Evolutionary conservation across 1,140 invertebrate species (phyloP).

Genomic region (Papilio dardanus): DNA sequence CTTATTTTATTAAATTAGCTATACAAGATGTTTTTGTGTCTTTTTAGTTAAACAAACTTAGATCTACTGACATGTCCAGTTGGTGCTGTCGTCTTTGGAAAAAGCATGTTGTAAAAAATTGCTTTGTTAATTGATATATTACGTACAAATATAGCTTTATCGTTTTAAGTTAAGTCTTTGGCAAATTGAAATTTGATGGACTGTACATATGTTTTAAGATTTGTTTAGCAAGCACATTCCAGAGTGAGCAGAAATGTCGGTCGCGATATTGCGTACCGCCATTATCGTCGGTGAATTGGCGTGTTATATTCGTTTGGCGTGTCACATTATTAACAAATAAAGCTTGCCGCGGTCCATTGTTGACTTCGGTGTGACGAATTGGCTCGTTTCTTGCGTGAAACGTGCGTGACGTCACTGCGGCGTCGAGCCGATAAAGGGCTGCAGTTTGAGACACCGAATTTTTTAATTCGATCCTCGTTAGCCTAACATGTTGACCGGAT

Average conservation of each 20-base stretch:
- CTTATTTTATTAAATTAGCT: no score
- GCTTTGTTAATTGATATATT: no score
- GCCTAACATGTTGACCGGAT: conserved; percentile 49
- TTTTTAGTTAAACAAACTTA: no score
- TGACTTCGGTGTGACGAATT: conserved; percentile 59
- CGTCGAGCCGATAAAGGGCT: conserved; percentile 52
- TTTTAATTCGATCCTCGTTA: conserved; percentile 70
- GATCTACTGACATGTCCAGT: no score
- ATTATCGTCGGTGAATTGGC: conserved; percentile 63
- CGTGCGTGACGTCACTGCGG: conserved; percentile 47
- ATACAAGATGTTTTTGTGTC: no score
- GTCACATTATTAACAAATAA: conserved; percentile 73
- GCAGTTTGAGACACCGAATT: conserved; percentile 61
- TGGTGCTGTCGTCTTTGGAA: no score
- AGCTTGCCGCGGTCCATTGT: conserved; percentile 67
- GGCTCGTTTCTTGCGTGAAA: conserved; percentile 63
- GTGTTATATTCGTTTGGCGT: conserved; percentile 66
- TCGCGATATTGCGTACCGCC: conserved; percentile 45
- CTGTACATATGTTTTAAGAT: not conserved
- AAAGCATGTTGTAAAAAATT: no score
- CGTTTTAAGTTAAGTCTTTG: not conserved
- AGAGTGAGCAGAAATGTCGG: conserved; percentile 25
- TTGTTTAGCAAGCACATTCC: conserved; percentile 15
- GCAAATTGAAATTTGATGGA: not conserved
- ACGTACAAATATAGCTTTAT: no score